These are phyloP conservation scores for Hycleus cichorii DNA, from an alignment of 1,140 invertebrate genomes.

Conservation along the genomic window DNA sequence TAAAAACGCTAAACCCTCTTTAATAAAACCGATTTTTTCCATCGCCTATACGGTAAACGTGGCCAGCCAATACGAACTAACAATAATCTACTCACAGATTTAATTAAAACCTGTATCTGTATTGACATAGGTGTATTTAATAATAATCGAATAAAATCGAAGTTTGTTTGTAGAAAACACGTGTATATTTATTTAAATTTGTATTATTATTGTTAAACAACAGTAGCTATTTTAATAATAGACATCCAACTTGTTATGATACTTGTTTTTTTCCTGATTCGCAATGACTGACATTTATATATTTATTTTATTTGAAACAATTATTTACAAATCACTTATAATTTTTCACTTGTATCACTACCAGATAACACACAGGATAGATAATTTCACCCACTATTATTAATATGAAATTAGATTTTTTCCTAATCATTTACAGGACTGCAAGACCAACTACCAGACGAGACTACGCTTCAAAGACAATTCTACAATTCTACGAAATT, in stretches of 20 bases:
- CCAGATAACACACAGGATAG: constrained; percentile 5
- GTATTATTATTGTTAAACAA: constrained; percentile 19
- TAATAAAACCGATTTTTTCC: too few species aligned
- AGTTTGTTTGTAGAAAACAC: constrained; percentile 8
- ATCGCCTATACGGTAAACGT: constrained; percentile 3
- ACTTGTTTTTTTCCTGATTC: too few species aligned
- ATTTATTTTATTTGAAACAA: constrained; percentile 25
- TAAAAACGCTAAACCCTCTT: too few species aligned
- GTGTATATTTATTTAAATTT: constrained; percentile 2
- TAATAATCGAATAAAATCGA: constrained; percentile 1
- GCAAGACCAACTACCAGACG: too few species aligned
- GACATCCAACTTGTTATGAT: neutral
- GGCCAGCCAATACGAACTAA: too few species aligned
- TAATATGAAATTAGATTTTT: too few species aligned
- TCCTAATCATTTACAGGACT: too few species aligned
- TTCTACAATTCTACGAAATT: too few species aligned
- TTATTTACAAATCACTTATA: constrained; percentile 25
- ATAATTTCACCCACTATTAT: too few species aligned
- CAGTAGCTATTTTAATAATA: constrained; percentile 18
- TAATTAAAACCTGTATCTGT: constrained; percentile 23
- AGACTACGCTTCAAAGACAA: too few species aligned
- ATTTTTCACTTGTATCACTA: constrained; percentile 14
- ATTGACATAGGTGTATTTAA: constrained; percentile 24
- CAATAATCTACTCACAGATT: constrained; percentile 9
- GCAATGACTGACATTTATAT: constrained; percentile 10